Percentiles rank a stretch among this genome's conserved stretches.
Evolutionary conservation across 2,888 invertebrate species (phyloP).

Genomic region (Polietes domitor): DNA sequence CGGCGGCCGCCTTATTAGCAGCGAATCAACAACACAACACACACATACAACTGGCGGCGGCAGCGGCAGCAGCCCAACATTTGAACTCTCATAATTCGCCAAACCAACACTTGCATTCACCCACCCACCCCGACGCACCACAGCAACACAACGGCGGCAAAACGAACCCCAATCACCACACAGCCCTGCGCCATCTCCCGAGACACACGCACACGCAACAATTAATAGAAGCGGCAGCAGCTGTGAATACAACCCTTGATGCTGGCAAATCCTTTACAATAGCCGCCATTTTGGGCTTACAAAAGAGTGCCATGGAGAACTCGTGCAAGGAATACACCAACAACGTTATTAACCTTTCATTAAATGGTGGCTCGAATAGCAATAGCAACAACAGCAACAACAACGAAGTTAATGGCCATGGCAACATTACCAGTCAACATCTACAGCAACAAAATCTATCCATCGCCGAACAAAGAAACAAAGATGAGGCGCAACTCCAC

Average conservation of each 20-base stretch:
- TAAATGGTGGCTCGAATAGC: slow-evolving; percentile 72
- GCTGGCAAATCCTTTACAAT: slow-evolving; percentile 91
- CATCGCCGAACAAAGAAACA: slow-evolving; percentile 4
- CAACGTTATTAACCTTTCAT: slow-evolving; percentile 80
- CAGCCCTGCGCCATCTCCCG: slow-evolving; percentile 59
- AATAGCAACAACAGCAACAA: slow-evolving; percentile 52
- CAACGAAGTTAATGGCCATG: slow-evolving; percentile 44
- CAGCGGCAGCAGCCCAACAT: slow-evolving; percentile 46
- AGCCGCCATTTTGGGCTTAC: slow-evolving; percentile 91
- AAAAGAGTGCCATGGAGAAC: slow-evolving; percentile 79
- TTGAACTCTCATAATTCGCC: slow-evolving; percentile 63
- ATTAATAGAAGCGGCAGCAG: slow-evolving; percentile 72
- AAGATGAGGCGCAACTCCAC: slow-evolving; percentile 28
- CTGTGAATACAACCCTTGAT: slow-evolving; percentile 78
- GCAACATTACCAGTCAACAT: background rate
- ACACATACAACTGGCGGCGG: slow-evolving; percentile 50
- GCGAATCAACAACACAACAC: slow-evolving; percentile 64
- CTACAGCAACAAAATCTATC: slow-evolving; percentile 53
- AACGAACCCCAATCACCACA: slow-evolving; percentile 46
- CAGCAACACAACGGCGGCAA: slow-evolving; percentile 25
- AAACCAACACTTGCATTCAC: slow-evolving; percentile 52
- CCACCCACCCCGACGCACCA: slow-evolving; percentile 34
- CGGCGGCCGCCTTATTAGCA: slow-evolving; percentile 71
- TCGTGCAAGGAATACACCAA: slow-evolving; percentile 77
- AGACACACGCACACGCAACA: slow-evolving; percentile 73